Conservation (phyloP, 1,140 invertebrate genomes). For the Chionoecetes opilio region DNA sequence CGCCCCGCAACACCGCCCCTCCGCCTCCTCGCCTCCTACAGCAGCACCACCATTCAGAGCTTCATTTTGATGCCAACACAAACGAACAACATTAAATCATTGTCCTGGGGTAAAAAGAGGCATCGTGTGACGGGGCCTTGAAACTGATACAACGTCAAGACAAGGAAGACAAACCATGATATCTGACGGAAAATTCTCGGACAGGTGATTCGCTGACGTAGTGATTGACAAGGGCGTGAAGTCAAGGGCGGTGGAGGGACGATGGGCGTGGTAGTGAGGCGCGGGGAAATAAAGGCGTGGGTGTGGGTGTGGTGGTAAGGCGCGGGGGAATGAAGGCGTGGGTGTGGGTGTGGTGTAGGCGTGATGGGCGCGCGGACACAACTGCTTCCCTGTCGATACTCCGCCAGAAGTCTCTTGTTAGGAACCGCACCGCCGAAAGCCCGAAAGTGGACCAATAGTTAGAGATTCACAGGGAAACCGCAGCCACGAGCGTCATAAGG, state of each 20-base stretch:
- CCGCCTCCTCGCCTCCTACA: not conserved
- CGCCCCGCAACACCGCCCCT: not conserved
- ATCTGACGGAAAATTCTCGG: not conserved
- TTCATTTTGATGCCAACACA: constrained; percentile 7
- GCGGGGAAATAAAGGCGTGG: not conserved
- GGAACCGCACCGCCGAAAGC: not conserved
- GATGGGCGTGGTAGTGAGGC: not conserved
- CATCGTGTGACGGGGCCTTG: too few relatives aligned
- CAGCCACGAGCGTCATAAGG: not conserved
- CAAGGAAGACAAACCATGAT: not conserved
- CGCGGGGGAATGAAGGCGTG: not conserved
- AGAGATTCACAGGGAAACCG: not conserved
- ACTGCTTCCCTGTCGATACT: not conserved
- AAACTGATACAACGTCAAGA: not conserved
- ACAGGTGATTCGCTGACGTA: not conserved
- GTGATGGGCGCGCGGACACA: not conserved
- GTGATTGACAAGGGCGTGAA: not conserved
- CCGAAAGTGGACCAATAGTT: not conserved
- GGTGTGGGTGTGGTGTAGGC: not conserved
- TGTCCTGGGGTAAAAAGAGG: too few relatives aligned
- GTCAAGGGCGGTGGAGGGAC: too few relatives aligned
- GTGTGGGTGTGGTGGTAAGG: not conserved
- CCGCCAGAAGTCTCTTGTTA: not conserved
- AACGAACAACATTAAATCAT: not conserved
- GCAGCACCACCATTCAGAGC: not conserved